Base-by-base conservation (phyloP, 1,140 invertebrate species). In the Leguminivora glycinivorella region DNA sequence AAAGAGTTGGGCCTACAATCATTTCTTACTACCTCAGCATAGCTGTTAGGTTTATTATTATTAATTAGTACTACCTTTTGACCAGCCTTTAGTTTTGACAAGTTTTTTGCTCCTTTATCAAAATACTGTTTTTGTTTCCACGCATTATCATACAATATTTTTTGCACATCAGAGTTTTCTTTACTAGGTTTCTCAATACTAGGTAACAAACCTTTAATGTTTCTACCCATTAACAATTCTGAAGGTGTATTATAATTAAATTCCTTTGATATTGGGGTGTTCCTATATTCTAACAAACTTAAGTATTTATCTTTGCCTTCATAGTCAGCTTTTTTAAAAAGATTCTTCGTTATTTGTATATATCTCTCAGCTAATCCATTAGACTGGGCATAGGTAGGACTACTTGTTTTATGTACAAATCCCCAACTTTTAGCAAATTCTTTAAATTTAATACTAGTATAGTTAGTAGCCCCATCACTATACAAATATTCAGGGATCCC, bases 271-370 rank as follows among this genome's bases (percentile, higher is more conserved):
- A 31, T 34, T 29, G 68, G 47, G 14, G 68, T 69, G n/a, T 56
- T 56, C 56, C 52, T 69, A 17, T 56, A 69, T n/a, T 56, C 52
- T 26, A 69, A 34, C 12, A 69, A 56, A 12, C 12, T 47, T 69
- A 69, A 69, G 31, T 56, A 9, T 17, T 56, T 69, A 31, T 69
- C 47, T 69, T 56, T 69, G 14, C 26, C 5, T 69, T 56, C 52
- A 56, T 69, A 69, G 19, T 56, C 52, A 25, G 52, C 22, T 56
- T 69, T 69, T 56, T 58, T 69, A 31, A 69, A 69, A 2, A 69
- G 5, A 34, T 69, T 56, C 29, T 69, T 69, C 7, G 25, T 26
- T 31, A 47, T 69, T 56, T 69, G 47, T 14, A 69, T 29, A 26
- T 40, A 70, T 43, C 34, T 38, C 24, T 60, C 56, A 22, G 56